These are phyloP conservation scores for Eupelmus urozonus DNA, from an alignment of 2,888 invertebrate species.

Conservation along the genomic window DNA sequence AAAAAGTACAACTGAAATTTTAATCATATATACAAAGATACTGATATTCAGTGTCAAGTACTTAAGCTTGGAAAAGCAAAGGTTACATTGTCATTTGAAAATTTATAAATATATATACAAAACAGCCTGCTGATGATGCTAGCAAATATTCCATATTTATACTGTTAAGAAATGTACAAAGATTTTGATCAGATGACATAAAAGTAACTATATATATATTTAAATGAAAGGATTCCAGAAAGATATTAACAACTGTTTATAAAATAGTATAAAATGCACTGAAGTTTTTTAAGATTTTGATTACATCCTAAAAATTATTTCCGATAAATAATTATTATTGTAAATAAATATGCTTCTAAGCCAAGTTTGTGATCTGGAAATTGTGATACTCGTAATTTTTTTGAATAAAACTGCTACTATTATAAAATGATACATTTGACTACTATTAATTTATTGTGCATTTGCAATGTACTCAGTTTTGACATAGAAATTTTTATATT, in stretches of 20 bases:
- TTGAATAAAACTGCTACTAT: constrained; percentile 42
- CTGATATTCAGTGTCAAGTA: constrained; percentile 12
- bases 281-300: constrained; percentile 34
- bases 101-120: not conserved
- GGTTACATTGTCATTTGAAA: constrained; percentile 1
- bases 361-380: constrained; percentile 46
- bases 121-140: not conserved
- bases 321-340: constrained; percentile 22
- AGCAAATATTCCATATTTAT: constrained; percentile 19
- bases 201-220: constrained; percentile 23
- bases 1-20: constrained; percentile 25
- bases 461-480: no score
- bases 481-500: no score
- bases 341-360: constrained; percentile 28
- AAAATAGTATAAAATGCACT: constrained; percentile 22
- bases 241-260: constrained; percentile 13
- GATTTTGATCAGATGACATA: constrained; percentile 23
- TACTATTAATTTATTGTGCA: no score
- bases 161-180: constrained; percentile 8
- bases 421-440: not conserved
- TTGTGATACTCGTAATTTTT: constrained; percentile 43
- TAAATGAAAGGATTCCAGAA: constrained; percentile 31
- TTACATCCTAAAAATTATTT: constrained; percentile 13
- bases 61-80: not conserved
- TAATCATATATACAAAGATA: not conserved